phyloP scores from a whole-genome alignment of 2,888 invertebrate species.

The Nemotelus pantherinus region DNA sequence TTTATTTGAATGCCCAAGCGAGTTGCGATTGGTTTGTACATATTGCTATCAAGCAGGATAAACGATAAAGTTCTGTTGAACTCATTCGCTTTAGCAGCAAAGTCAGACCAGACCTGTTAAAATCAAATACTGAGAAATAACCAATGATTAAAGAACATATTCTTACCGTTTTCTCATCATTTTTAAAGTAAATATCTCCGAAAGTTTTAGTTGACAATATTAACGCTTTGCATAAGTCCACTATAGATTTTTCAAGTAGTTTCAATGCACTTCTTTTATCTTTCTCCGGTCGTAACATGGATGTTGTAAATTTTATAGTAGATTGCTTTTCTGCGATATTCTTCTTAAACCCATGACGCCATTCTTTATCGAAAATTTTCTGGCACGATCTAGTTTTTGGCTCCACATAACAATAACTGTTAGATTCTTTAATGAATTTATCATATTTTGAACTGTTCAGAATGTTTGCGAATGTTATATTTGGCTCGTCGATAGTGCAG shows the following conservation, averaged over 20 bases:
- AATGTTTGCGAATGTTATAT: constrained; percentile 36
- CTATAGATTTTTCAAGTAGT: not conserved
- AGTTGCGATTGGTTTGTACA: constrained; percentile 79
- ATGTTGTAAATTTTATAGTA: not conserved
- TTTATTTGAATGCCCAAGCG: constrained; percentile 76
- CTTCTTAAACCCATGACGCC: constrained; percentile 16
- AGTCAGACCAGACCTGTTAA: constrained; percentile 59
- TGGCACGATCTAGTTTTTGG: constrained; percentile 30
- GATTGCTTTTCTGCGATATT: not conserved
- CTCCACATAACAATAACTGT: constrained; percentile 31
- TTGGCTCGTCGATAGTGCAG: constrained; percentile 21
- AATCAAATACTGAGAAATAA: constrained; percentile 29
- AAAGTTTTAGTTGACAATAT: constrained; percentile 8
- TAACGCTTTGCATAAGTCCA: not conserved
- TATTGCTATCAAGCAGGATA: constrained; percentile 78
- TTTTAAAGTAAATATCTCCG: constrained; percentile 43
- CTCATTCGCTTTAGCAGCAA: constrained; percentile 67
- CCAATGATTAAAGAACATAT: constrained; percentile 43
- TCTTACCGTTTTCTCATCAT: constrained; percentile 31
- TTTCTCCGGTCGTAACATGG: constrained; percentile 26
- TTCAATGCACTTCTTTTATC: constrained; percentile 22
- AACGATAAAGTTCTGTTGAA: constrained; percentile 72
- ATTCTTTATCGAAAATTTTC: constrained; percentile 11
- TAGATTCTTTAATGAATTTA: constrained; percentile 5
- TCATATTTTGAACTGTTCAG: constrained; percentile 40